phyloP scores from a whole-genome alignment of 2,113 vertebrate species.

The Petromus typicus region DNA sequence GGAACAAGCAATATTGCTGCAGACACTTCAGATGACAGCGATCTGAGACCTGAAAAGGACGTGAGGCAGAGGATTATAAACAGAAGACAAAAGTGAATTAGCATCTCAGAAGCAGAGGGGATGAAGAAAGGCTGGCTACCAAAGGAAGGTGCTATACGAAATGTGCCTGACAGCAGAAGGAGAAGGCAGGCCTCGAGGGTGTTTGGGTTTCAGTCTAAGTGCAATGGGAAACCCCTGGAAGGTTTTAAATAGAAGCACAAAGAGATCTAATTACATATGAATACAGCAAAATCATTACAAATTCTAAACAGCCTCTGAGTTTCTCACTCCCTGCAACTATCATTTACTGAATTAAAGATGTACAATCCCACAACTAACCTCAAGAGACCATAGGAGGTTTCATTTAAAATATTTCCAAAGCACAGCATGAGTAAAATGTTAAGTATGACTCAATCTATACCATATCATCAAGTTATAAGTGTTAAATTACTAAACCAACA shows the following conservation, averaged over 20 bases:
- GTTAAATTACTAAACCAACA: conserved; percentile 7
- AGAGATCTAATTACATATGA: conserved; percentile 58
- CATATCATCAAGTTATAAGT: conserved; percentile 50
- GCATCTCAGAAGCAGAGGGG: not conserved
- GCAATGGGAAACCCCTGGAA: conserved; percentile 35
- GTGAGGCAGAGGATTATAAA: not conserved
- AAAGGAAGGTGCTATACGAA: not conserved
- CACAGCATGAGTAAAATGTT: conserved; percentile 48
- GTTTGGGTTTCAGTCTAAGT: conserved; percentile 47
- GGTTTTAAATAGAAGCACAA: conserved; percentile 55
- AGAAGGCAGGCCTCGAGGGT: not conserved
- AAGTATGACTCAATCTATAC: conserved; percentile 16
- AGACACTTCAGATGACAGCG: not conserved
- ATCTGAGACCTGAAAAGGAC: conserved; percentile 1
- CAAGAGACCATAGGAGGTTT: not conserved
- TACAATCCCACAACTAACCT: conserved; percentile 54
- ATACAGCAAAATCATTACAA: conserved; percentile 62
- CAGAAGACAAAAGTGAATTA: not conserved
- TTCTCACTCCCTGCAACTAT: conserved; percentile 38
- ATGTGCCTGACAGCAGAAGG: not conserved
- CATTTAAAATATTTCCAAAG: conserved; percentile 39
- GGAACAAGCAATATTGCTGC: not conserved
- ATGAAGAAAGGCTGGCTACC: not conserved
- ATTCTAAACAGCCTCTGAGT: conserved; percentile 59
- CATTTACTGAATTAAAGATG: conserved; percentile 68